phyloP scores from a whole-genome alignment of 1,140 invertebrate genomes.

The Bombus waltoni region DNA sequence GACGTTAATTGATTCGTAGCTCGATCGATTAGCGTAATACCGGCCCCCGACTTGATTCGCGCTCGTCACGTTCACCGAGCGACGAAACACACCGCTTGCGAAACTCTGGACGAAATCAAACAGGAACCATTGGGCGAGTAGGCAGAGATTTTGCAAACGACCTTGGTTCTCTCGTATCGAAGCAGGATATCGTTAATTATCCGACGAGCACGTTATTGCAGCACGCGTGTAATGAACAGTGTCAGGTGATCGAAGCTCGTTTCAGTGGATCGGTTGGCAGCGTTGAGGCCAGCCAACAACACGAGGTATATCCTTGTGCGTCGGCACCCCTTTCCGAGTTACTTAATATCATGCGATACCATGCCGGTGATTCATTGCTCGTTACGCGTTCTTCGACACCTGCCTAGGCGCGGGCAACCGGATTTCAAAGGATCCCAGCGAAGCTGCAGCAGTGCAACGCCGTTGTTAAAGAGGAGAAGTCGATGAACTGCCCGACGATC shows the following conservation, averaged over 20 bases:
- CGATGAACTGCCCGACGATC: slow-evolving; percentile 19
- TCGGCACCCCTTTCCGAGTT: slow-evolving; percentile 55
- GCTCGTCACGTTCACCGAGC: neutral
- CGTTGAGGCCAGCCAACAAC: slow-evolving; percentile 49
- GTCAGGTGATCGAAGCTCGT: slow-evolving; percentile 69
- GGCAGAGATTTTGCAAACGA: slow-evolving; percentile 24
- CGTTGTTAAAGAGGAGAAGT: slow-evolving; percentile 1
- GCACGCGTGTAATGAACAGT: slow-evolving; percentile 66
- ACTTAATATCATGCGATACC: slow-evolving; percentile 53
- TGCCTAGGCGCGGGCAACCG: slow-evolving; percentile 19
- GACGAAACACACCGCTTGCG: neutral
- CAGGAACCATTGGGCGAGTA: neutral
- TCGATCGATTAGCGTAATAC: slow-evolving; percentile 47
- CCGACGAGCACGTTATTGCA: slow-evolving; percentile 47
- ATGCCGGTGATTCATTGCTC: slow-evolving; percentile 46
- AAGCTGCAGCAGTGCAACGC: neutral
- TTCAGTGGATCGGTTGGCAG: slow-evolving; percentile 63
- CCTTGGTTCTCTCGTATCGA: neutral
- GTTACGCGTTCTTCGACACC: slow-evolving; percentile 54
- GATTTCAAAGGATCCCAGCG: slow-evolving; percentile 7
- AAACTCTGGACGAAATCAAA: neutral
- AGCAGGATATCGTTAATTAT: slow-evolving; percentile 69
- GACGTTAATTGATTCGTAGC: slow-evolving; percentile 60
- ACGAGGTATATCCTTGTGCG: slow-evolving; percentile 49
- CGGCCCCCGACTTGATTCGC: slow-evolving; percentile 21